A percentile compares a stretch with the other conserved stretches of the same genome.
These are phyloP conservation scores for Porphyrio hochstetteri DNA, from an alignment of 2,113 vertebrate species.

Conservation along the genomic window DNA sequence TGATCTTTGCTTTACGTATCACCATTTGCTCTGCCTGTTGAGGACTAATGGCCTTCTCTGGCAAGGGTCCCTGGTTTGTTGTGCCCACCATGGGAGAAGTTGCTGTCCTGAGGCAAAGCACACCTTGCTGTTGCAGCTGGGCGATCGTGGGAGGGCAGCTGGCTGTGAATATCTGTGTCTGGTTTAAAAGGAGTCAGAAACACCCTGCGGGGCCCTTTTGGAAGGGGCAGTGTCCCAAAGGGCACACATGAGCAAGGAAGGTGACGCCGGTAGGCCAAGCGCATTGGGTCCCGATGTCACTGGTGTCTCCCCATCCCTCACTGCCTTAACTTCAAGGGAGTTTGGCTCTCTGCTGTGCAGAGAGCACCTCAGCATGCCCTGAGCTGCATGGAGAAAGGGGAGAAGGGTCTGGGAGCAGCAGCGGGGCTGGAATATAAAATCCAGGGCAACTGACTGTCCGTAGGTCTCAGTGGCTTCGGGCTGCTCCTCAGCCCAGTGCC, in stretches of 20 bases:
- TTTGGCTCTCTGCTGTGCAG: neutral
- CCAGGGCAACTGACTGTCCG: rapidly evolving
- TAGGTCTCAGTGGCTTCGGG: neutral
- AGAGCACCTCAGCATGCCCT: neutral
- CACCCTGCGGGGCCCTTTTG: neutral
- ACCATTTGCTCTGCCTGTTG: neutral
- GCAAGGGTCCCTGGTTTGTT: neutral
- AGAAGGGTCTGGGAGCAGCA: neutral
- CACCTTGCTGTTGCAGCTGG: neutral
- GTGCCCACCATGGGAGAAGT: neutral
- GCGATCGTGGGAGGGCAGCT: neutral
- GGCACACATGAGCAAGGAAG: rapidly evolving
- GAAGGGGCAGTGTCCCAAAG: neutral
- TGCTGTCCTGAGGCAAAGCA: neutral
- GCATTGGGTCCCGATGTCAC: rapidly evolving
- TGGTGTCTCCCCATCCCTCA: neutral
- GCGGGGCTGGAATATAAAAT: neutral
- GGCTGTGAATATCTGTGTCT: neutral
- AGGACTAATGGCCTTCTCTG: neutral
- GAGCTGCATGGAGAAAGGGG: neutral
- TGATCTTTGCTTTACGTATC: neutral
- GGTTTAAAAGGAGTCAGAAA: neutral
- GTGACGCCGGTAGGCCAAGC: neutral
- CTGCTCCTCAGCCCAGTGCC: neutral
- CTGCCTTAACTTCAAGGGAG: neutral